A percentile compares a stretch with the other conserved stretches of the same genome.
Conservation (phyloP, 2,888 invertebrate genomes). For the Rugalucina vietnamica region DNA sequence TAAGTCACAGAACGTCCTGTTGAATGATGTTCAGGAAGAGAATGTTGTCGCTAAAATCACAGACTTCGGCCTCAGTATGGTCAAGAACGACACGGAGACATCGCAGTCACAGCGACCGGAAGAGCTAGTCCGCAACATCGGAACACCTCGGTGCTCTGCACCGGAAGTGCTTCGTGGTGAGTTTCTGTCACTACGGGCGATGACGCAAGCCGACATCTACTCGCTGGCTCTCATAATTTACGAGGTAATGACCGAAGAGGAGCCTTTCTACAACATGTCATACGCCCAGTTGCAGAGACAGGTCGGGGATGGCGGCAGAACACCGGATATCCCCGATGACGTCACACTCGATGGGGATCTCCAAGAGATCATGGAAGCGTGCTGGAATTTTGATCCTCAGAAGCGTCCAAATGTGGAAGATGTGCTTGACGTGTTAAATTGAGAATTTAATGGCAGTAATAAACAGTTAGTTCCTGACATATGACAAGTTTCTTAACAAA, state of each 20-base stretch:
- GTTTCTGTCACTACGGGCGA: conserved; percentile 18
- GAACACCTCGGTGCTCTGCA: conserved; percentile 61
- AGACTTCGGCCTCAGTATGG: conserved; percentile 68
- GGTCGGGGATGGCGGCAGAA: conserved; percentile 44
- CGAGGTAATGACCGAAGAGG: conserved; percentile 55
- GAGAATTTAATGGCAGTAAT: too few relatives aligned
- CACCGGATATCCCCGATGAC: conserved; percentile 25
- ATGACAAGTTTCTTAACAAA: too few relatives aligned
- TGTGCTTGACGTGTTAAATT: not conserved
- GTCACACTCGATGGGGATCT: not conserved
- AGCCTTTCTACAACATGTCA: conserved; percentile 55
- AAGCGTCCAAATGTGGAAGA: not conserved
- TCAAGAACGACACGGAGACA: conserved; percentile 51
- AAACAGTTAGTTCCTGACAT: too few relatives aligned
- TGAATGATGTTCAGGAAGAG: conserved; percentile 33
- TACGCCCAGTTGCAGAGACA: conserved; percentile 51
- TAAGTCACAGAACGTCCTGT: conserved; percentile 63
- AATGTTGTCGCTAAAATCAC: conserved; percentile 52
- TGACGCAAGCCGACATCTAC: conserved; percentile 60
- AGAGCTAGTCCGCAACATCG: conserved; percentile 38
- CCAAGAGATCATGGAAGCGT: not conserved
- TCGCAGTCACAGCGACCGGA: conserved; percentile 10
- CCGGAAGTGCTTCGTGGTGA: conserved; percentile 62
- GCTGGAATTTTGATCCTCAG: not conserved
- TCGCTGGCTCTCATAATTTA: conserved; percentile 51